Base-by-base conservation (phyloP, 2,888 invertebrate genomes). In the Athalia rosae region DNA sequence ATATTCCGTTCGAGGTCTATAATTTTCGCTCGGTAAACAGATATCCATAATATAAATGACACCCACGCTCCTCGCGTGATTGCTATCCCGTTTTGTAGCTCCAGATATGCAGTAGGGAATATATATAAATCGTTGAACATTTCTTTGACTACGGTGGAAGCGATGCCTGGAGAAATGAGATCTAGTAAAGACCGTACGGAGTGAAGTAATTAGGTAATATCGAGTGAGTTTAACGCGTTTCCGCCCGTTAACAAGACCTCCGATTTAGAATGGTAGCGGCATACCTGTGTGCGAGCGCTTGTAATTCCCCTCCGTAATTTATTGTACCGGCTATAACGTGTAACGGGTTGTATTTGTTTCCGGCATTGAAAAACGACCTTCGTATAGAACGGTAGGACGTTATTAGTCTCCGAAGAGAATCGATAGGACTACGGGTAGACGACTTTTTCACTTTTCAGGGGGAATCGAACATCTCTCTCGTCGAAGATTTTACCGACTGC, bases 341-440 rank as follows among this genome's bases (percentile, higher is more conserved):
- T 43, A 58, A 9, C 43, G 43, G n/a, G 56, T 56, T 56, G 13
- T 4, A 41, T 69, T 58, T 11, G 9, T 53, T 71, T 45, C 15
- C 61, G 4, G 47, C 47, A 28, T 74, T 74, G 74, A 74, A 61
- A 74, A 74, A 74, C 15, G 48, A 15, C 45, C 74, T 74, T 61
- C 41, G n/a, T 74, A 47, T 74, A 47, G 61, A 61, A 9, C 50
- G 50, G 61, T 74, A 62, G 74, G 74, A 61, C 62, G 48, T 74
- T 74, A 74, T 74, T 61, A 74, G 74, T 74, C 74, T 41, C 59
- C 11, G 47, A 74, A 74, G 74, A 59, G 74, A 61, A 61, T 74
- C 41, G 74, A 74, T 48, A 74, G 74, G 74, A 11, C 50, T 67
- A 58, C 71, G 71, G 13, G 48, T 9, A 41, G 67, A 41, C 71